These are phyloP conservation scores for Helarctos malayanus DNA, from an alignment of 2,797 vertebrate species.

Conservation along the genomic window DNA sequence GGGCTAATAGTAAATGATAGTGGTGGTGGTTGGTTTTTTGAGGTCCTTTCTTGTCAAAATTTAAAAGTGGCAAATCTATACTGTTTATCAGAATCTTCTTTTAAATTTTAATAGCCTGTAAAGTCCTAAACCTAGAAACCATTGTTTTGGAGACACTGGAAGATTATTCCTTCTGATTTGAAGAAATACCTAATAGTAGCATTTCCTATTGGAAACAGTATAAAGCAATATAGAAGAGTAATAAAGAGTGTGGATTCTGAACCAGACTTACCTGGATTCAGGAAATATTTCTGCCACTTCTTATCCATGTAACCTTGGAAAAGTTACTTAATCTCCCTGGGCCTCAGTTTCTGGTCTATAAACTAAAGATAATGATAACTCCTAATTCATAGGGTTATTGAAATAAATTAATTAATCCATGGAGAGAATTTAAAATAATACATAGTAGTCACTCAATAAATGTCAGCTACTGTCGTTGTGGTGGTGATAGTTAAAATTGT, in stretches of 20 bases:
- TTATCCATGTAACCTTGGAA: background rate
- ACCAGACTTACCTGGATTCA: background rate
- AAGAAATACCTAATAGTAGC: background rate
- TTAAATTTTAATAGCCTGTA: conserved; percentile 13
- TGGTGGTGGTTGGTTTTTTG: background rate
- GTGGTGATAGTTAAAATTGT: background rate
- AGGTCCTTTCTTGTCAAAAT: conserved; percentile 7
- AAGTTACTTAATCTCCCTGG: background rate
- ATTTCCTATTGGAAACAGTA: background rate
- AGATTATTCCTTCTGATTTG: conserved; percentile 1
- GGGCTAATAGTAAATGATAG: background rate
- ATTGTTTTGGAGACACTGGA: background rate
- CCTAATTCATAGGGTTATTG: background rate
- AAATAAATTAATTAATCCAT: conserved; percentile 26
- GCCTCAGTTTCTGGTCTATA: background rate
- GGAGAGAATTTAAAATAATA: conserved; percentile 49
- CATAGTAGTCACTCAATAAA: background rate
- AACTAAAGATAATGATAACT: background rate
- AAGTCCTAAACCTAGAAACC: conserved; percentile 3
- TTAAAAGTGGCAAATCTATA: background rate
- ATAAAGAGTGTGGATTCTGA: background rate
- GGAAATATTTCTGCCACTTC: background rate
- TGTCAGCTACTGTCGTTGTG: background rate
- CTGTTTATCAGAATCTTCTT: background rate
- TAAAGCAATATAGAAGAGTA: conserved; percentile 36